Evolutionary conservation across 2,888 invertebrate species (phyloP), one percentile per base, ranked within the genome.

Genomic region (Mallateleia sp.): DNA sequence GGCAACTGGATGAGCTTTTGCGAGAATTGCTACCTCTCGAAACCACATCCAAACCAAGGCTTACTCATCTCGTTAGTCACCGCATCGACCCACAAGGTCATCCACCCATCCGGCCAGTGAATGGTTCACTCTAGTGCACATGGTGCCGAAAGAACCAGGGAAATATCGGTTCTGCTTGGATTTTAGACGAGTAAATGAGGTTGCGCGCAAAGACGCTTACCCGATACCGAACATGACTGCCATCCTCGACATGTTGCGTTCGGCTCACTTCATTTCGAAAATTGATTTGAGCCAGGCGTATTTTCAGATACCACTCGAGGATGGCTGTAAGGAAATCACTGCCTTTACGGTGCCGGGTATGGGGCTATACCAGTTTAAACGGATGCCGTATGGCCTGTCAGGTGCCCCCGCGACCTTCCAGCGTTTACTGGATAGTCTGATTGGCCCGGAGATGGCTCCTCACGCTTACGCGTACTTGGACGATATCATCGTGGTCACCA

Each of bases 381-480:
- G 54, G 25, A 56, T 56, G 54, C 54, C 54, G 54, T 25, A 56
- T 14, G n/a, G n/a, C n/a, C n/a, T n/a, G n/a, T n/a, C n/a, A n/a
- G n/a, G n/a, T n/a, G n/a, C n/a, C n/a, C n/a, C n/a, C n/a, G n/a
- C n/a, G n/a, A n/a, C n/a, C n/a, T n/a, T n/a, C n/a, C n/a, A n/a
- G n/a, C n/a, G n/a, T n/a, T n/a, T n/a, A n/a, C n/a, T n/a, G n/a
- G n/a, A n/a, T n/a, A n/a, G n/a, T n/a, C n/a, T n/a, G n/a, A n/a
- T n/a, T n/a, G n/a, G n/a, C n/a, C n/a, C n/a, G n/a, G 60, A 60
- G 9, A 60, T 34, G 34, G 60, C 18, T n/a, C 60, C 60, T 3
- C 20, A 60, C 25, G 60, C 60, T 34, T 60, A 25, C 18, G 60
- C 60, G 1, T 60, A 60, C 28, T 25, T 56, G 25, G 56, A 56